Evolutionary conservation across 2,888 invertebrate genomes (phyloP).

Genomic region (Agonopterix subpropinquella): DNA sequence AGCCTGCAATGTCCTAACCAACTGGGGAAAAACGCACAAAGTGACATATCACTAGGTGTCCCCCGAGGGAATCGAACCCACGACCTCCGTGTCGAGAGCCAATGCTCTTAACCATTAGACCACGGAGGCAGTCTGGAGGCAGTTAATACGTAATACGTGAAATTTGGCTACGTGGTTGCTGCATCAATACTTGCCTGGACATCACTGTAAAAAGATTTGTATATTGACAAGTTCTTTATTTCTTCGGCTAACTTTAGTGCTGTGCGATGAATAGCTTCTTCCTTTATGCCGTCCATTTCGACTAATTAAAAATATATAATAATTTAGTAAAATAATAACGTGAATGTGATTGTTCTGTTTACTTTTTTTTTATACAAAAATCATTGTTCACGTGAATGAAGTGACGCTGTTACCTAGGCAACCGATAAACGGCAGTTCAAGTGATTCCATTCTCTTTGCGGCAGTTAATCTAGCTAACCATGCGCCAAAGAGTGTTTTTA

Average conservation of each 20-base stretch:
- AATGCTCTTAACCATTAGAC: too few species aligned
- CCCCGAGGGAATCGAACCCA: too few species aligned
- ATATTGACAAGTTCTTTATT: slow-evolving; percentile 84
- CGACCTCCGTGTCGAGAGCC: too few species aligned
- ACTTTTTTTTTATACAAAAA: slow-evolving; percentile 48
- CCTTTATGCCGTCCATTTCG: slow-evolving; percentile 71
- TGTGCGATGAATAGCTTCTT: slow-evolving; percentile 82
- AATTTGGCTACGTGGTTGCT: too few species aligned
- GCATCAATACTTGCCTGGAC: slow-evolving; percentile 78
- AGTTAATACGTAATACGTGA: too few species aligned
- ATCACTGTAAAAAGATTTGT: slow-evolving; percentile 85
- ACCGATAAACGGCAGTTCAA: slow-evolving; percentile 32
- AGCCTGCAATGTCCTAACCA: too few species aligned
- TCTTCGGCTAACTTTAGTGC: slow-evolving; percentile 87
- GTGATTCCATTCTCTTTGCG: too few species aligned
- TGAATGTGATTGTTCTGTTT: slow-evolving; percentile 44
- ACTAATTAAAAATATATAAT: slow-evolving; percentile 26
- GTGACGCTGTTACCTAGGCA: slow-evolving; percentile 39
- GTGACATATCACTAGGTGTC: too few species aligned
- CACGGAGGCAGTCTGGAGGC: too few species aligned
- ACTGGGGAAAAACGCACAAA: too few species aligned
- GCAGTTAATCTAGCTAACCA: not conserved
- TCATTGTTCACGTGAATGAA: slow-evolving; percentile 37
- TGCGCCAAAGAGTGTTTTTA: too few species aligned
- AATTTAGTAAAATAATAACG: slow-evolving; percentile 48